Percentiles rank a stretch among this genome's conserved stretches.
phyloP scores from a whole-genome alignment of 2,797 vertebrate genomes.

The Tadarida brasiliensis region DNA sequence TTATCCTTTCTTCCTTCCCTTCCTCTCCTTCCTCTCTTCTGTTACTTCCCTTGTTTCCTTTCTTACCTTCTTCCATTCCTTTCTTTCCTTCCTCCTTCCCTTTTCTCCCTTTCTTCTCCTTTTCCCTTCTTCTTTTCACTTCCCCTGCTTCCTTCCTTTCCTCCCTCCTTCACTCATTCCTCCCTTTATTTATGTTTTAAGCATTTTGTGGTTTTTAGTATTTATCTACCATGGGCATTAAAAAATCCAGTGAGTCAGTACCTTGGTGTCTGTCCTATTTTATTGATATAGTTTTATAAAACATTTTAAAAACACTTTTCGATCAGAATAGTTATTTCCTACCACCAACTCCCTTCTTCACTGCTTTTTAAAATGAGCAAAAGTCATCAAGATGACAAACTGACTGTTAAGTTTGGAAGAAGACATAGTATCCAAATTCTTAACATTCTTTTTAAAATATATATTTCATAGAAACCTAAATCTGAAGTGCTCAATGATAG shows the following conservation, averaged over 20 bases:
- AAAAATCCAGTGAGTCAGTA: constrained; percentile 54
- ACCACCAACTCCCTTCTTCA: not conserved
- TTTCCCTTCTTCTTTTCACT: not conserved
- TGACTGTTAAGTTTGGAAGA: constrained; percentile 5
- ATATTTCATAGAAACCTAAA: constrained; percentile 16
- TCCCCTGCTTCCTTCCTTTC: not conserved
- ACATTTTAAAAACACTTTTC: constrained; percentile 77
- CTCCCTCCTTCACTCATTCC: not conserved
- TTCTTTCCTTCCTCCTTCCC: not conserved
- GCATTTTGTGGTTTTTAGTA: constrained; percentile 82
- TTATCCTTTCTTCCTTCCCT: not conserved
- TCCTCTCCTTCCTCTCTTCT: not conserved
- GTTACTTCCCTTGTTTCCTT: not conserved
- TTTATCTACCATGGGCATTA: constrained; percentile 74
- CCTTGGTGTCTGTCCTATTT: constrained; percentile 79
- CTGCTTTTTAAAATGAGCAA: constrained; percentile 62
- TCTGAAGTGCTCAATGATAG: not conserved
- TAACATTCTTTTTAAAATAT: not conserved
- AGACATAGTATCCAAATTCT: not conserved
- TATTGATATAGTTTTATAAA: constrained; percentile 83
- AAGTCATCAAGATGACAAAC: not conserved
- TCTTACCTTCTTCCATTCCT: not conserved
- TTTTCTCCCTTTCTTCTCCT: not conserved
- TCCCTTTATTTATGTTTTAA: constrained; percentile 62
- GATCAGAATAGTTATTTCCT: constrained; percentile 50